phyloP scores from a whole-genome alignment of 2,888 invertebrate species.

The Hyalella azteca region DNA sequence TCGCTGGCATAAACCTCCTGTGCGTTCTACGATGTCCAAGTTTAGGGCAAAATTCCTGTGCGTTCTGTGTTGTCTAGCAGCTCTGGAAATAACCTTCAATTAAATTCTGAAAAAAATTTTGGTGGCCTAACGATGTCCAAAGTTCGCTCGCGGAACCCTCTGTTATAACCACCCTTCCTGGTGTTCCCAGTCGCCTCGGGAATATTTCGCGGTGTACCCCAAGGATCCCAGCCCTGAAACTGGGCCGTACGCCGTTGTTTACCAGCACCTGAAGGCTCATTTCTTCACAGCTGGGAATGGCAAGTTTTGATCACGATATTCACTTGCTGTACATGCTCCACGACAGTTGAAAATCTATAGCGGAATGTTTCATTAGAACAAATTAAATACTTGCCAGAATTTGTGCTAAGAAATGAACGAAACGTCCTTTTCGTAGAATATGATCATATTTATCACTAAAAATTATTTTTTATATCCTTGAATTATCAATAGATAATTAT shows the following conservation, averaged over 20 bases:
- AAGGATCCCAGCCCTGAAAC: constrained; percentile 6
- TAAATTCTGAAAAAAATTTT: background rate
- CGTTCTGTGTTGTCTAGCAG: too few relatives aligned
- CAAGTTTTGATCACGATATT: background rate
- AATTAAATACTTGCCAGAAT: too few relatives aligned
- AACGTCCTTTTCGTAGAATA: too few relatives aligned
- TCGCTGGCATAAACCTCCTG: background rate
- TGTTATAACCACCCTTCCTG: background rate
- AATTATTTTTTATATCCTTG: too few relatives aligned
- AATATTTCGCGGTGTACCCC: constrained; percentile 47
- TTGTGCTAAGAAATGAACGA: too few relatives aligned
- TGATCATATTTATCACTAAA: too few relatives aligned
- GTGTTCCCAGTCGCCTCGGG: constrained; percentile 36
- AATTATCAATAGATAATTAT: too few relatives aligned
- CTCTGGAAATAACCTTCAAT: background rate
- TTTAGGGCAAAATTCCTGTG: background rate
- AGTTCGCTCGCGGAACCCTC: background rate
- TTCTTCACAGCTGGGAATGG: constrained; percentile 55
- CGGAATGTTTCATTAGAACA: background rate
- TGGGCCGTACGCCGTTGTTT: constrained; percentile 53
- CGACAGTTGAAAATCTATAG: background rate
- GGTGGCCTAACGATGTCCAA: background rate
- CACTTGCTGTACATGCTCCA: background rate
- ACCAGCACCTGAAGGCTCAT: constrained; percentile 55
- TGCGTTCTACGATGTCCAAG: background rate